These are phyloP conservation scores for Calonectris borealis DNA, from an alignment of 2,113 vertebrate species.

Conservation along the genomic window DNA sequence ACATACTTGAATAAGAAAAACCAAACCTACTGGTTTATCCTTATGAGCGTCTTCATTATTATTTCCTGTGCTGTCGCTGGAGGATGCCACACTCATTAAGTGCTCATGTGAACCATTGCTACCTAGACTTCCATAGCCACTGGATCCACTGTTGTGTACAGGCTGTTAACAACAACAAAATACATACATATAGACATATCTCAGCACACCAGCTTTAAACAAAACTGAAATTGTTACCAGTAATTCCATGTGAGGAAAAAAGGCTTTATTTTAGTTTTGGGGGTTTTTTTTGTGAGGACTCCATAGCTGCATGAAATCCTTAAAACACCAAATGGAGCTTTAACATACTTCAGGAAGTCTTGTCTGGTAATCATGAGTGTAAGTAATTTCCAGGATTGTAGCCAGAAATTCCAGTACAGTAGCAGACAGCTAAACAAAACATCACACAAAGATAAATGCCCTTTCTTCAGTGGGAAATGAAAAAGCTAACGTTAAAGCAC, in stretches of 20 bases:
- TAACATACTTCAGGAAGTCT: not conserved
- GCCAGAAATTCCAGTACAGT: not conserved
- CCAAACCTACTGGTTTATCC: constrained; percentile 81
- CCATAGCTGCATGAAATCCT: not conserved
- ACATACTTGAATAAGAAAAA: not conserved
- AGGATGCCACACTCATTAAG: constrained; percentile 87
- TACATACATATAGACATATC: not conserved
- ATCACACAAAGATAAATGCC: not conserved
- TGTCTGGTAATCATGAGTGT: not conserved
- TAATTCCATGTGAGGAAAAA: not conserved
- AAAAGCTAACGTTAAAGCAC: not conserved
- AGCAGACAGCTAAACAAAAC: not conserved
- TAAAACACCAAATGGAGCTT: not conserved
- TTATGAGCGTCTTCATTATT: constrained; percentile 76
- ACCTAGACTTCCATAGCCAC: constrained; percentile 91
- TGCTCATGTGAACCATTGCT: constrained; percentile 93
- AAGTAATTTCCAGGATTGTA: not conserved
- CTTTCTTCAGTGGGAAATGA: not conserved
- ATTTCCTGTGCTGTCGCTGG: constrained; percentile 88
- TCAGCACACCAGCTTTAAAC: not conserved
- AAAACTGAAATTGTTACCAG: not conserved
- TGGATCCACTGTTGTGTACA: constrained; percentile 91
- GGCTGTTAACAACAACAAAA: constrained; percentile 74
- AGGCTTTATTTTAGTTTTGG: fast-evolving
- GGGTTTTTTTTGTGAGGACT: not conserved